Evolutionary conservation across 2,113 vertebrate genomes (phyloP).

Genomic region (Asarcornis scutulata): DNA sequence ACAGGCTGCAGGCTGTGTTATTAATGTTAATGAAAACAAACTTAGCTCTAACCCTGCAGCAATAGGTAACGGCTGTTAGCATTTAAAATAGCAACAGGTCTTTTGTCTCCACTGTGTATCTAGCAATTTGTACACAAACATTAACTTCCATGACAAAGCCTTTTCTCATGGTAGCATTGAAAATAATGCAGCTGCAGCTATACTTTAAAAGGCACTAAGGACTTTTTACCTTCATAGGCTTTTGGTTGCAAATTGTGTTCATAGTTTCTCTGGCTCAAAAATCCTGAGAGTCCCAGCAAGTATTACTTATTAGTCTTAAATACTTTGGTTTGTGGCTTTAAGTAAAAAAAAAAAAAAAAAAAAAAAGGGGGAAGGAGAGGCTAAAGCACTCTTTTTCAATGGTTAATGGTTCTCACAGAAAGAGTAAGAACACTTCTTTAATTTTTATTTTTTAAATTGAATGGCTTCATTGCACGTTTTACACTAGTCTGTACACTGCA

Average conservation of each 20-base stretch:
- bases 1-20: constrained; percentile 36
- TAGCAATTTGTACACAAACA: background rate
- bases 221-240: background rate
- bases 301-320: constrained; percentile 65
- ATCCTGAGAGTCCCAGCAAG: constrained; percentile 62
- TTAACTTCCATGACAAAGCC: background rate
- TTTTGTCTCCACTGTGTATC: background rate
- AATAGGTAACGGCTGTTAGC: background rate
- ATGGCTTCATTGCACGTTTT: background rate
- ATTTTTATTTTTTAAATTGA: background rate
- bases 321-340: constrained; percentile 67
- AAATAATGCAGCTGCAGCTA: background rate
- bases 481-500: constrained; percentile 25
- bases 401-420: background rate
- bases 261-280: background rate
- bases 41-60: constrained; percentile 50
- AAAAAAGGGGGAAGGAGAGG: background rate
- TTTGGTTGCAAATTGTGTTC: background rate
- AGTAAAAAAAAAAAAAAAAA: background rate
- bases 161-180: background rate
- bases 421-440: background rate
- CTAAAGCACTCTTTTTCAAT: background rate
- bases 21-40: background rate
- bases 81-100: background rate
- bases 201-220: background rate